Base-by-base conservation (phyloP, 2,113 vertebrate species). In the Calonectris borealis region DNA sequence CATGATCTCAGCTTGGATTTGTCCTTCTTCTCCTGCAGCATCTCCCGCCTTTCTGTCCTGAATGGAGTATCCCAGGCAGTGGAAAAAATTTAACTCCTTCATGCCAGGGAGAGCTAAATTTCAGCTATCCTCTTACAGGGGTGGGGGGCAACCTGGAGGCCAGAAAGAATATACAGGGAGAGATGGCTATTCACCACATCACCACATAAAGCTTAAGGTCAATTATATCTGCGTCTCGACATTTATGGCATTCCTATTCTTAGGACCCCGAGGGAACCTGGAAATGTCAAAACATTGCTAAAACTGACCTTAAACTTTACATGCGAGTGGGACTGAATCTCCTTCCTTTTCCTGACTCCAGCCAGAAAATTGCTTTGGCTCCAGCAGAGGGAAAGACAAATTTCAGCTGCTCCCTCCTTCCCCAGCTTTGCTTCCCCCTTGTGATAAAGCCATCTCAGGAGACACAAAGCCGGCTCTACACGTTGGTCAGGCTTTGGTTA, bases 261-360 rank as follows among this genome's bases (percentile, higher is more conserved):
- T 38, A 49, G 92, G 87, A 88, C 80, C 91, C 93, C 58, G 3
- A 84, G 92, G 82, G 89, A 80, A 81, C 71, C 93, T 65, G 88
- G 93, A 98, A 98, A 98, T 98, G 97, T 98, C 98, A 98, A 97
- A 97, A 96, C 93, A 96, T 61, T 83, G 94, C 93, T 96, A 91
- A 93, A 97, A 93, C 88, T 97, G 97, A 97, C 97, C 95, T 98
- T 98, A 98, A 98, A 97, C 92, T 97, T 98, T 95, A 95, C 95
- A 91, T 92, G 60, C 4, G 7, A 78, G 81, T 88, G 91, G 69
- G 94, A 54, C 81, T 51, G 91, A 94, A 86, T 90, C 82, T 86
- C 49, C 36, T 85, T 85, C 38, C 72, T 92, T 81, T 75, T 62
- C 76, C 91, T 77, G 85, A 73, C 68, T 96, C 92, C 78, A 84